phyloP scores from a whole-genome alignment of 2,797 vertebrate species.

The Ptychobarbus kaznakovi region DNA sequence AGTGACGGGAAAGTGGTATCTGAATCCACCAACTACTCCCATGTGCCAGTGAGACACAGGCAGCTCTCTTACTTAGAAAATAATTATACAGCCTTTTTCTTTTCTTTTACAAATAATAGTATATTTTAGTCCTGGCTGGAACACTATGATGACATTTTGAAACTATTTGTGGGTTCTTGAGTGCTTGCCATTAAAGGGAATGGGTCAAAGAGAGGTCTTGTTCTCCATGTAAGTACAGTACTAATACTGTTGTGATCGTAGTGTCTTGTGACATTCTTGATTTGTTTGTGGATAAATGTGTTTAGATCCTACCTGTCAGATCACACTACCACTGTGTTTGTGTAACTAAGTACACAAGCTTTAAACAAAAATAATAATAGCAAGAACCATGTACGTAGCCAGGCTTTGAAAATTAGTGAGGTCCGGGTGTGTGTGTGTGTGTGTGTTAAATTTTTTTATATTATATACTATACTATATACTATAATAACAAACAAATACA shows the following conservation, averaged over 20 bases:
- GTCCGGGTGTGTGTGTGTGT: too few species aligned
- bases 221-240: conserved; percentile 81
- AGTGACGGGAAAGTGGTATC: conserved; percentile 59
- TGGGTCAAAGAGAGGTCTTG: conserved; percentile 73
- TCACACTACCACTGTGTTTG: background rate
- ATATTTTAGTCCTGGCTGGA: conserved; percentile 44
- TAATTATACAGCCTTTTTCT: conserved; percentile 62
- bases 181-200: conserved; percentile 56
- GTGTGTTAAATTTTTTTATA: too few species aligned
- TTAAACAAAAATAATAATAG: background rate
- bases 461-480: too few species aligned
- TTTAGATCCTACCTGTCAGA: background rate
- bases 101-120: conserved; percentile 37
- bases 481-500: too few species aligned
- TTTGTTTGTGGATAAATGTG: background rate
- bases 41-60: conserved; percentile 38
- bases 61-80: conserved; percentile 61
- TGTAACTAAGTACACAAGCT: background rate
- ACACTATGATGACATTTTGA: conserved; percentile 63
- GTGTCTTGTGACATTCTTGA: background rate
- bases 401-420: too few species aligned
- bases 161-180: conserved; percentile 57
- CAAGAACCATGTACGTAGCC: background rate
- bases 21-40: conserved; percentile 27
- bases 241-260: conserved; percentile 1